A percentile compares a stretch with the other conserved stretches of the same genome.
Conservation (phyloP, 2,888 invertebrate species). For the Opisthograptis luteolata region DNA sequence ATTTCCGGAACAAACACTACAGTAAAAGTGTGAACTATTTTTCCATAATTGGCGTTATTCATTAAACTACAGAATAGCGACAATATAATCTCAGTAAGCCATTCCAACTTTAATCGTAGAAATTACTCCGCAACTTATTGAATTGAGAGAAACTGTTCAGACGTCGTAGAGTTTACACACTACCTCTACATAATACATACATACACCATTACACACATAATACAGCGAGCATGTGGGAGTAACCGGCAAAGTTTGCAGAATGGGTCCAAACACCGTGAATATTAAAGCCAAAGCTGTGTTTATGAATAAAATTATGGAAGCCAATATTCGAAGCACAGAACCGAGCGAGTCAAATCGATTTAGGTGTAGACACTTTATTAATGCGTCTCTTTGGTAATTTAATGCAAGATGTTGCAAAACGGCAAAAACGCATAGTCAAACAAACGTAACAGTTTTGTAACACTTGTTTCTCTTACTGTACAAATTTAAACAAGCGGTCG, state of each 20-base stretch:
- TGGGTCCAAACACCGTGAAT: slow-evolving; percentile 11
- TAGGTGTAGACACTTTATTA: slow-evolving; percentile 7
- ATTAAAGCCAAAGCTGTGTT: slow-evolving; percentile 13
- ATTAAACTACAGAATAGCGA: neutral
- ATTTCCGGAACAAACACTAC: too few species aligned
- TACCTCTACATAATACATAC: too few species aligned
- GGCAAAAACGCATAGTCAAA: slow-evolving; percentile 1
- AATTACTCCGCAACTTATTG: slow-evolving; percentile 17
- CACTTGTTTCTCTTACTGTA: too few species aligned
- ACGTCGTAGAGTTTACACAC: too few species aligned
- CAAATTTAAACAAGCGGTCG: too few species aligned
- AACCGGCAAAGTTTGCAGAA: slow-evolving; percentile 15
- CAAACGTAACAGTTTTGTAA: neutral
- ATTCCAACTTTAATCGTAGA: slow-evolving; percentile 1
- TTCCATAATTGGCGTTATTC: too few species aligned
- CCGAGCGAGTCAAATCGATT: neutral
- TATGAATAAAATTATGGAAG: slow-evolving; percentile 19
- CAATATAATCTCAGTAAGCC: slow-evolving; percentile 7
- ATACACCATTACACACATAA: too few species aligned
- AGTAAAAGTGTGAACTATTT: too few species aligned
- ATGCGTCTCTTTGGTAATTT: slow-evolving; percentile 9
- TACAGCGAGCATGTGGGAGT: slow-evolving; percentile 19
- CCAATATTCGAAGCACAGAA: slow-evolving; percentile 6
- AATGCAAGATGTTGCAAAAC: slow-evolving; percentile 10
- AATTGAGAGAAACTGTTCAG: slow-evolving; percentile 19